Conservation (phyloP, 2,113 vertebrate genomes). For the Manacus vitellinus region DNA sequence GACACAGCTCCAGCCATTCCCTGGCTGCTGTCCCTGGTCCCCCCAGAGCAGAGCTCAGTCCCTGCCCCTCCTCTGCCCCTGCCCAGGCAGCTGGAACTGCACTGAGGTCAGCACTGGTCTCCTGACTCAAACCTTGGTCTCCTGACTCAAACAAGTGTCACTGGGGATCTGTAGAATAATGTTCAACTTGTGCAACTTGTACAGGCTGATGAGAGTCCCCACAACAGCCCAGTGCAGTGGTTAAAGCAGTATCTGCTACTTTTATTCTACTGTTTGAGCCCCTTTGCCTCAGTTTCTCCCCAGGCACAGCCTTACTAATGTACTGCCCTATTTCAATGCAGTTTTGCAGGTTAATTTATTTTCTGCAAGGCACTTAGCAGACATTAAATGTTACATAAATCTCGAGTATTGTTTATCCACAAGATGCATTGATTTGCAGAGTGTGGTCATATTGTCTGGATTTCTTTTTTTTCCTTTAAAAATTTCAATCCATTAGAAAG, state of each 20-base stretch:
- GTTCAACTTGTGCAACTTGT: not conserved
- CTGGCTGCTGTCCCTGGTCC: not conserved
- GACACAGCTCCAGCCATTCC: not conserved
- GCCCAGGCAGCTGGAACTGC: not conserved
- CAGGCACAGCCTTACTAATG: not conserved
- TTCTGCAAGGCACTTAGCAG: constrained; percentile 39
- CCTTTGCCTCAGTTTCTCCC: not conserved
- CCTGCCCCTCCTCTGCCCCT: not conserved
- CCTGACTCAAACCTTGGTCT: not conserved
- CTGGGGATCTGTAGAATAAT: not conserved
- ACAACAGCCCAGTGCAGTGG: rapidly evolving
- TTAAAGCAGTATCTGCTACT: not conserved
- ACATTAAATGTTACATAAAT: constrained; percentile 60
- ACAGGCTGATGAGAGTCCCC: not conserved
- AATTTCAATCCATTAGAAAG: constrained; percentile 27
- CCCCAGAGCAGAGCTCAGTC: not conserved
- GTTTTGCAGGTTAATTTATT: constrained; percentile 44
- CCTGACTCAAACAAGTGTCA: not conserved
- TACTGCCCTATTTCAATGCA: not conserved
- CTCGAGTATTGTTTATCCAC: not conserved
- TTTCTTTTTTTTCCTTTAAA: constrained; percentile 26
- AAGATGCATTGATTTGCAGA: constrained; percentile 35
- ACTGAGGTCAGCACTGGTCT: not conserved
- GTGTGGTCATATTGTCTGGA: constrained; percentile 11
- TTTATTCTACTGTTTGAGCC: not conserved